Evolutionary conservation across 2,797 vertebrate genomes (phyloP).

Genomic region (Acridotheres tristis): DNA sequence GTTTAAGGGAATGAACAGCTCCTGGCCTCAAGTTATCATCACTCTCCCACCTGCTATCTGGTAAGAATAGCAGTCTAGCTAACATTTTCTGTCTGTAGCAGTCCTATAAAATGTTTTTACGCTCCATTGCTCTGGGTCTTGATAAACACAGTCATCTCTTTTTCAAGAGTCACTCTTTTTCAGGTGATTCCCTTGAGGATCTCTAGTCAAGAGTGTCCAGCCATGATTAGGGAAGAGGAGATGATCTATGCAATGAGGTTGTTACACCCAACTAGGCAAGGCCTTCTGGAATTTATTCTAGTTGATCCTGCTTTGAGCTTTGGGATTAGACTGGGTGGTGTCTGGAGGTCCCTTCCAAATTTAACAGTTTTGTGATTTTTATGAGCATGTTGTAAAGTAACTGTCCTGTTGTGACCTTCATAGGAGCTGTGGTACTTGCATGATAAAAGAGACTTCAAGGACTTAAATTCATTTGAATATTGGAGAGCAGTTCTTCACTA

Average conservation of each 20-base stretch:
- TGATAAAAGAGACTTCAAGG: neutral
- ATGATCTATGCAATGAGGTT: neutral
- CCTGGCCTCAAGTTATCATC: neutral
- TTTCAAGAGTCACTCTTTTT: neutral
- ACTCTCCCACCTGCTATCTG: neutral
- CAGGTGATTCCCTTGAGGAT: neutral
- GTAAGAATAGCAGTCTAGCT: neutral
- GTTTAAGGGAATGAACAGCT: neutral
- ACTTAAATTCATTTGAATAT: neutral
- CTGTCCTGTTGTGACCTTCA: fast-evolving
- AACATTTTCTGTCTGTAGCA: neutral
- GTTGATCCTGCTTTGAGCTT: neutral
- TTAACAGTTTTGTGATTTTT: neutral
- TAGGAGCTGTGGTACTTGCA: neutral
- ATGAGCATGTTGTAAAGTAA: neutral
- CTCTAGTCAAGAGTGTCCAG: neutral
- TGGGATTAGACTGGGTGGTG: neutral
- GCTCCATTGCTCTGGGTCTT: neutral
- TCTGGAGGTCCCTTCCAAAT: neutral
- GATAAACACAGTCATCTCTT: neutral
- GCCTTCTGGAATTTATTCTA: neutral
- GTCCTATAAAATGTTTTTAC: neutral
- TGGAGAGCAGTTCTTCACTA: neutral
- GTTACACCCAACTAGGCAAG: neutral
- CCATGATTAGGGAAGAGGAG: neutral